A percentile compares a stretch with the other conserved stretches of the same genome.
Evolutionary conservation across 2,888 invertebrate species (phyloP).

Genomic region (Adineta ricciae): DNA sequence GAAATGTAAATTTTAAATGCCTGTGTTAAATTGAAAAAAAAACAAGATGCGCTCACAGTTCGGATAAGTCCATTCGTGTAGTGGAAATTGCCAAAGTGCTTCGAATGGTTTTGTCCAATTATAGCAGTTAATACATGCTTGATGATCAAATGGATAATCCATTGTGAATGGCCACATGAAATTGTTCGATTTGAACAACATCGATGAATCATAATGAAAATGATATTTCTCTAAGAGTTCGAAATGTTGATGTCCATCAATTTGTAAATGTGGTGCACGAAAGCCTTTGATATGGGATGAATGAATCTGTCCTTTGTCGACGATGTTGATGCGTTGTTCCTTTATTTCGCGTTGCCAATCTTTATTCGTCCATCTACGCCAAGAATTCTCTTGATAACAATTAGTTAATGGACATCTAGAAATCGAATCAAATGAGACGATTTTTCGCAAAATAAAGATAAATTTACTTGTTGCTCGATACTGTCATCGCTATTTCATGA

Average conservation of each 20-base stretch:
- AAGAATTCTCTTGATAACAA: constrained; percentile 25
- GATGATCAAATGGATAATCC: constrained; percentile 21
- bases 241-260: constrained; percentile 19
- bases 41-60: neutral
- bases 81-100: constrained; percentile 14
- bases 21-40: no score
- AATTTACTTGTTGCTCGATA: neutral
- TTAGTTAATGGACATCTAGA: constrained; percentile 30
- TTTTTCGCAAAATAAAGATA: neutral
- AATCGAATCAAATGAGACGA: neutral
- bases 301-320: constrained; percentile 21
- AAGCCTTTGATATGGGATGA: constrained; percentile 29
- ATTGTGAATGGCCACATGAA: constrained; percentile 28
- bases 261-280: constrained; percentile 24
- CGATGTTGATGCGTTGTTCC: constrained; percentile 25
- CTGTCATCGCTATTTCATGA: constrained; percentile 25
- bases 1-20: no score
- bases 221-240: constrained; percentile 13
- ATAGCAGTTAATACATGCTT: constrained; percentile 13
- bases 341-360: constrained; percentile 18
- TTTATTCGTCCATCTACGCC: constrained; percentile 1
- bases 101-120: neutral
- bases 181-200: neutral
- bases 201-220: constrained; percentile 30
- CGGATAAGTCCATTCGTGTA: neutral